Evolutionary conservation across 2,797 vertebrate genomes (phyloP).

Genomic region (Pangasius sanitwongsei): DNA sequence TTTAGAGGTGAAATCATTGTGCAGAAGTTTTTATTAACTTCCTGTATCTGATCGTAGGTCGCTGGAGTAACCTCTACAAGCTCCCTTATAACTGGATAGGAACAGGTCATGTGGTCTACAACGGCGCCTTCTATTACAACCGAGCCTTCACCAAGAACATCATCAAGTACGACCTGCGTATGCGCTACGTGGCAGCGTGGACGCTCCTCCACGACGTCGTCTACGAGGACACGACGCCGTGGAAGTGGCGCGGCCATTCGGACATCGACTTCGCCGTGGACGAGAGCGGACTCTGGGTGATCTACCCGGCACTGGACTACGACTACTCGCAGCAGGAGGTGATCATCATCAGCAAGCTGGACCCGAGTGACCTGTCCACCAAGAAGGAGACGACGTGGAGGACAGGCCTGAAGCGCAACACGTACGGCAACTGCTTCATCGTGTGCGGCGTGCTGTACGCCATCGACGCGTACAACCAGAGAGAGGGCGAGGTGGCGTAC

Average conservation of each 20-base stretch:
- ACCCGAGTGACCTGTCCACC: constrained; percentile 87
- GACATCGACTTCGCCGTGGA: constrained; percentile 97
- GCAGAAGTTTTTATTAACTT: not conserved
- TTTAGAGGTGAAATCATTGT: not conserved
- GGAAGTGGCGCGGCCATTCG: constrained; percentile 97
- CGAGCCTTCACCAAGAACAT: constrained; percentile 98
- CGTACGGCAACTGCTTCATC: constrained; percentile 95
- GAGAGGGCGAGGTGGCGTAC: constrained; percentile 88
- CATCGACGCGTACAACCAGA: constrained; percentile 87
- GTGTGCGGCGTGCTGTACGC: constrained; percentile 95
- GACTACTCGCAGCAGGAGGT: constrained; percentile 90
- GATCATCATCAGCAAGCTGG: constrained; percentile 91
- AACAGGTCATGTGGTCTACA: constrained; percentile 95
- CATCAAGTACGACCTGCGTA: constrained; percentile 93
- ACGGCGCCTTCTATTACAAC: constrained; percentile 95
- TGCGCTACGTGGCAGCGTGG: constrained; percentile 93
- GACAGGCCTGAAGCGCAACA: constrained; percentile 86
- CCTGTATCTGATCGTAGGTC: constrained; percentile 72
- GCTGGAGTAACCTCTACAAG: constrained; percentile 98
- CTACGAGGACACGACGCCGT: constrained; percentile 92
- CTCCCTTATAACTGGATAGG: constrained; percentile 99
- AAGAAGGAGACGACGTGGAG: constrained; percentile 93
- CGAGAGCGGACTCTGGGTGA: constrained; percentile 96
- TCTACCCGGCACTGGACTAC: constrained; percentile 87
- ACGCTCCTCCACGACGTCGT: constrained; percentile 89